Evolutionary conservation across 2,113 vertebrate species (phyloP), one percentile per base, ranked within the genome.

Genomic region (Pongo abelii): DNA sequence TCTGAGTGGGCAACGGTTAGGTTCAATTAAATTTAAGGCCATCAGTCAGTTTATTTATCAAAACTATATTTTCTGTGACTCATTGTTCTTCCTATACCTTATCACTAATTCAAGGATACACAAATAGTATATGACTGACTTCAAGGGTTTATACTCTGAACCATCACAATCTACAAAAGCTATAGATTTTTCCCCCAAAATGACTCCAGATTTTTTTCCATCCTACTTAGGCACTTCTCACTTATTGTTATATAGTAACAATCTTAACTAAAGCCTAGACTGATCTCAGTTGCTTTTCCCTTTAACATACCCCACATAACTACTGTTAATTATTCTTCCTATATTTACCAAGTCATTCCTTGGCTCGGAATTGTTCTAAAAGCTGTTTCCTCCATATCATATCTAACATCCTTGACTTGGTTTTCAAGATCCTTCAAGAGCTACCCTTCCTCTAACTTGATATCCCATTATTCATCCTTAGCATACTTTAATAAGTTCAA

Each of bases 41-140:
- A 84, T 30, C 2, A 12, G 69, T 83, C n/a, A 52, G 30, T 91
- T 90, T 61, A 84, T 32, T 97, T 88, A 83, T 48, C 80, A 38
- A 97, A 97, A 93, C 72, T 46, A 69, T 38, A 43, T 69, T 69
- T 89, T 72, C 59, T 67, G 16, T 92, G 35, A 46, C 10, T 84
- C 74, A 50, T 43, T 46, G 32, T 89, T 96, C 48, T 94, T 84
- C 69, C 46, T 75, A 83, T 69, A 32, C 38, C 48, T 92, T 35
- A 55, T 90, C 61, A 96, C 7, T 77, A 92, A 90, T 84, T 86
- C 59, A 95, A 46, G 79, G 22, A 94, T 79, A 93, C 27, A 95
- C n/a, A 75, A 96, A 78, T 22, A 86, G 23, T 79, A 92, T 57
- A 32, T 67, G 35, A 67, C 61, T 80, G 23, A 81, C 52, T 94